These are phyloP conservation scores for Otocyon megalotis DNA, from an alignment of 2,113 vertebrate species.

Conservation along the genomic window DNA sequence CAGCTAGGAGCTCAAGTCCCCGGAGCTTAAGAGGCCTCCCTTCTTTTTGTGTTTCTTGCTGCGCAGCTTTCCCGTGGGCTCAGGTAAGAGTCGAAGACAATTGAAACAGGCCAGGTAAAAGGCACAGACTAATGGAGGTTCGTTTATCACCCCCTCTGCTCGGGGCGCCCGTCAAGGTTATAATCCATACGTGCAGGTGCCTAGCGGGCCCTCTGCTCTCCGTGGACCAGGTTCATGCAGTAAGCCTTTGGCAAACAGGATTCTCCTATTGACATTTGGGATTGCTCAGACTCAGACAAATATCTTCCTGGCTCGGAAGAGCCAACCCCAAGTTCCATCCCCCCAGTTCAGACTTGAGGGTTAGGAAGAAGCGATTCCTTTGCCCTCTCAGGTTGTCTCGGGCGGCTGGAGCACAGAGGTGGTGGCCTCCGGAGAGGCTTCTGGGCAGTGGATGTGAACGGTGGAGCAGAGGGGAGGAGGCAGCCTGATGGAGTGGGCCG, in stretches of 20 bases:
- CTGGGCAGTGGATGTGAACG: background rate
- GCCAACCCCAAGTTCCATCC: background rate
- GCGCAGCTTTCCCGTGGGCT: background rate
- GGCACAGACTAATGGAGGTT: background rate
- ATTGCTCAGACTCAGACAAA: slow-evolving; percentile 35
- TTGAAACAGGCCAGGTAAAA: slow-evolving; percentile 35
- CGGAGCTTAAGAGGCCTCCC: slow-evolving; percentile 15
- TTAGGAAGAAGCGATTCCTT: background rate
- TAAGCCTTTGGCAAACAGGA: slow-evolving; percentile 23
- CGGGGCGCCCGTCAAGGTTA: slow-evolving; percentile 25
- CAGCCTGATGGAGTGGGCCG: background rate
- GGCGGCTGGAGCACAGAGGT: background rate
- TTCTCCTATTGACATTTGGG: slow-evolving; percentile 42
- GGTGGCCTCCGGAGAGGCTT: background rate
- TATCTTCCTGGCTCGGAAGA: slow-evolving; percentile 20
- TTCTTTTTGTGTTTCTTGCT: background rate
- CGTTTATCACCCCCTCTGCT: background rate
- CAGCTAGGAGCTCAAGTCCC: slow-evolving; percentile 54
- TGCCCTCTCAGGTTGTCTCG: background rate
- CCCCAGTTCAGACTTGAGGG: background rate
- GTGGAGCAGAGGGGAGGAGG: background rate
- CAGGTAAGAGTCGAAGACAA: slow-evolving; percentile 24
- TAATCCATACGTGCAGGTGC: background rate
- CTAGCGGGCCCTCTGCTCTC: background rate
- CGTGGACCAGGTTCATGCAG: background rate